phyloP scores from a whole-genome alignment of 2,888 invertebrate genomes.

The Syrphus vitripennis region DNA sequence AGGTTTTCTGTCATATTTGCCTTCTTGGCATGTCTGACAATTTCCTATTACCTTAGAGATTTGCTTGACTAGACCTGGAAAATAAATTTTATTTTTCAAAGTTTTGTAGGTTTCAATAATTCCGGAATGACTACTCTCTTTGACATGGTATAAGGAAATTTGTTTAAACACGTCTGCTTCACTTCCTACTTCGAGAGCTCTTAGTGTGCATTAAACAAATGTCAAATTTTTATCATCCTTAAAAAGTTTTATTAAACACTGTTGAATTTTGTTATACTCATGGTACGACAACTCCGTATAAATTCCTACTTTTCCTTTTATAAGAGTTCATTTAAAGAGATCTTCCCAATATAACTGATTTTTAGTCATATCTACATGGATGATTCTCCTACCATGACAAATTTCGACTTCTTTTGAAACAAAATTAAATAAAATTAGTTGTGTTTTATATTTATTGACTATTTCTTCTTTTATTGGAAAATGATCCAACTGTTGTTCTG shows the following conservation, averaged over 20 bases:
- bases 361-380: neutral
- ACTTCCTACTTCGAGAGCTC: slow-evolving; percentile 1
- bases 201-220: neutral
- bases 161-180: neutral
- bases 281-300: neutral
- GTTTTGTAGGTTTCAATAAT: too few relatives aligned
- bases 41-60: neutral
- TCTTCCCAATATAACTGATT: slow-evolving; percentile 9
- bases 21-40: neutral
- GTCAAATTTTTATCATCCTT: neutral
- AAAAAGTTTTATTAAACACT: neutral
- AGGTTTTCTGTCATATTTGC: too few relatives aligned
- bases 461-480: slow-evolving; percentile 23
- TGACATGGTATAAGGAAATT: slow-evolving; percentile 13
- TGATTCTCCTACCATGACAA: neutral
- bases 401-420: too few relatives aligned
- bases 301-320: slow-evolving; percentile 1
- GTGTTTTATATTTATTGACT: neutral
- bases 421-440: too few relatives aligned
- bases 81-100: slow-evolving; percentile 8
- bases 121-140: slow-evolving; percentile 3
- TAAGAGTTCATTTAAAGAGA: neutral
- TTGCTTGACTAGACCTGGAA: neutral
- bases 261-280: too few relatives aligned
- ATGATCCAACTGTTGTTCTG: slow-evolving; percentile 37